Evolutionary conservation across 2,888 invertebrate species (phyloP).

Genomic region (Coremacera marginata): DNA sequence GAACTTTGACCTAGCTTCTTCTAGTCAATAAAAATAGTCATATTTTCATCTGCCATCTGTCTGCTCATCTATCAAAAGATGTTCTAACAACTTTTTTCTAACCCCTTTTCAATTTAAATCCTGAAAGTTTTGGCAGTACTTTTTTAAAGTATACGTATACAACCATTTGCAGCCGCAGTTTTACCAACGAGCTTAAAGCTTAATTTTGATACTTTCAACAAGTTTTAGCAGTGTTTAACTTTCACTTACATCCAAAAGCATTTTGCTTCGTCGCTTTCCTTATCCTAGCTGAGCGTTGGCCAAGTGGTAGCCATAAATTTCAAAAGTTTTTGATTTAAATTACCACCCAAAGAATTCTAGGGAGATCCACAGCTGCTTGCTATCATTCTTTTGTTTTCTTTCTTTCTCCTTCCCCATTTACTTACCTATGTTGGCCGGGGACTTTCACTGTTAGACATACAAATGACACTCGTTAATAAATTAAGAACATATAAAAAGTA

Average conservation of each 20-base stretch:
- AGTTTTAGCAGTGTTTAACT: conserved; percentile 1
- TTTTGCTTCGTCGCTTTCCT: not conserved
- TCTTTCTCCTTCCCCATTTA: not conserved
- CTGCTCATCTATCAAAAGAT: no score
- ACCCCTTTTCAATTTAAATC: no score
- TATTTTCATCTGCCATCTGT: no score
- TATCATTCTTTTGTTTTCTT: not conserved
- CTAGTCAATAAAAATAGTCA: no score
- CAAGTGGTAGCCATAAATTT: conserved; percentile 8
- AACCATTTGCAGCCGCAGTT: no score
- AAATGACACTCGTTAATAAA: conserved; percentile 15
- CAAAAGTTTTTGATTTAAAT: conserved; percentile 22
- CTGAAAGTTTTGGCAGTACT: no score
- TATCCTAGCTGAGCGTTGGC: not conserved
- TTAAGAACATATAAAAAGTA: not conserved
- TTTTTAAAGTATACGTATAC: no score
- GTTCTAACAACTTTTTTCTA: no score
- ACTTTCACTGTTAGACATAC: not conserved
- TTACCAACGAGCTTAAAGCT: not conserved
- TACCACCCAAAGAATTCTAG: not conserved
- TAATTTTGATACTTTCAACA: conserved; percentile 1
- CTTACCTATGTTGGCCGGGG: not conserved
- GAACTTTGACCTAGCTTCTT: no score
- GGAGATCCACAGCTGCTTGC: not conserved
- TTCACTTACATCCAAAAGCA: not conserved